phyloP scores from a whole-genome alignment of 2,113 vertebrate genomes.

The Oryzias melastigma region DNA sequence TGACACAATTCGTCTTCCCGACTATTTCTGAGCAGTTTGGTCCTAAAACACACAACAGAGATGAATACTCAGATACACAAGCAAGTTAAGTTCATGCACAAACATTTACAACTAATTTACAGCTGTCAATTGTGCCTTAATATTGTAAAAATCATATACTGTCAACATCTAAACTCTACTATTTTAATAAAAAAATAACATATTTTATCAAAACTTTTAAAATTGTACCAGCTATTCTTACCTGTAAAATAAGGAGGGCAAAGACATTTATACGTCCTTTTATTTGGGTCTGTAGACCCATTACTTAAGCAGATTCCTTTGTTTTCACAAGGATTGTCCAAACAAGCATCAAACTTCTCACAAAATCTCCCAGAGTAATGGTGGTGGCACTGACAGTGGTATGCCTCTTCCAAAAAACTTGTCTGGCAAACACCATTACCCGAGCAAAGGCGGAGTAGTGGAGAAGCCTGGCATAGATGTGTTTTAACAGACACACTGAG shows the following conservation, averaged over 20 bases:
- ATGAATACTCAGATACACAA: background rate
- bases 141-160: no score
- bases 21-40: conserved; percentile 81
- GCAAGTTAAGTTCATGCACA: background rate
- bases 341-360: conserved; percentile 77
- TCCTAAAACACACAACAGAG: conserved; percentile 65
- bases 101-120: background rate
- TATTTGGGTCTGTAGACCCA: conserved; percentile 44
- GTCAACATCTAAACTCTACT: no score
- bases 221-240: conserved; percentile 49
- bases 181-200: no score
- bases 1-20: conserved; percentile 72
- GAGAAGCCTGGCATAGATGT: conserved; percentile 74
- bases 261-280: conserved; percentile 69
- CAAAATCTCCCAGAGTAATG: conserved; percentile 81
- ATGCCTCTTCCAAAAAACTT: conserved; percentile 71
- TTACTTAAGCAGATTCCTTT: conserved; percentile 72
- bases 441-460: conserved; percentile 75
- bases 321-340: conserved; percentile 77
- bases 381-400: conserved; percentile 75
- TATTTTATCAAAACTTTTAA: no score
- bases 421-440: conserved; percentile 81
- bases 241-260: conserved; percentile 80
- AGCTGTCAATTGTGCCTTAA: background rate
- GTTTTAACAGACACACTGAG: conserved; percentile 80